Percentiles rank a stretch among this genome's conserved stretches.
Conservation (phyloP, 1,140 invertebrate genomes). For the Sycophaga agraensis region DNA sequence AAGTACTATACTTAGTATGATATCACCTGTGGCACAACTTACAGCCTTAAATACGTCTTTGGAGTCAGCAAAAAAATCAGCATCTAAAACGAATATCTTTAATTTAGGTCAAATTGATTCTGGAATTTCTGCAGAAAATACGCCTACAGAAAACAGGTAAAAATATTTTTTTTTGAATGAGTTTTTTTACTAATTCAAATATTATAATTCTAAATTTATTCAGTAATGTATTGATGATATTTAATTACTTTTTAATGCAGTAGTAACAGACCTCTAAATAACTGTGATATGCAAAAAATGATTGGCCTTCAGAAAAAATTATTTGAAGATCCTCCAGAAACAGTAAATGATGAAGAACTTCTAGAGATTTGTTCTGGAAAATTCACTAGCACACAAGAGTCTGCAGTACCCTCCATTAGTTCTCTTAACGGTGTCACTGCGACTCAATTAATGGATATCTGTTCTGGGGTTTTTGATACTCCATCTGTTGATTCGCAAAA, state of each 20-base stretch:
- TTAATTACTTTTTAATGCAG: background rate
- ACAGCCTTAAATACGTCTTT: constrained; percentile 46
- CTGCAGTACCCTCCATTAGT: constrained; percentile 41
- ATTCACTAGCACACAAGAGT: constrained; percentile 42
- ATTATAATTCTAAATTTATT: too few relatives aligned
- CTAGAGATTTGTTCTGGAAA: constrained; percentile 59
- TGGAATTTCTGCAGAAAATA: constrained; percentile 14
- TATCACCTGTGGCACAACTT: constrained; percentile 46
- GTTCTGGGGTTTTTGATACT: constrained; percentile 39
- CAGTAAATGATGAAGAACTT: constrained; percentile 57
- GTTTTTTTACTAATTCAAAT: background rate
- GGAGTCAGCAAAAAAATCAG: constrained; percentile 40
- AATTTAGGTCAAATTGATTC: constrained; percentile 14
- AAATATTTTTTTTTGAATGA: background rate
- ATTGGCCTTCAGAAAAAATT: constrained; percentile 50
- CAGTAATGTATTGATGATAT: background rate
- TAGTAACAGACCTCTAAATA: constrained; percentile 26
- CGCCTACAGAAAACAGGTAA: constrained; percentile 25
- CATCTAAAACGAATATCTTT: background rate
- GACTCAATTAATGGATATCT: constrained; percentile 41
- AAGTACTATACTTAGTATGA: constrained; percentile 35
- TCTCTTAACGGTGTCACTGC: constrained; percentile 33
- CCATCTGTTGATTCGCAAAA: constrained; percentile 13
- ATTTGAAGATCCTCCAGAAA: constrained; percentile 40
- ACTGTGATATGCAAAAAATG: constrained; percentile 32